Conservation (phyloP, 1,140 invertebrate species). For the Drosophila quadrilineata region DNA sequence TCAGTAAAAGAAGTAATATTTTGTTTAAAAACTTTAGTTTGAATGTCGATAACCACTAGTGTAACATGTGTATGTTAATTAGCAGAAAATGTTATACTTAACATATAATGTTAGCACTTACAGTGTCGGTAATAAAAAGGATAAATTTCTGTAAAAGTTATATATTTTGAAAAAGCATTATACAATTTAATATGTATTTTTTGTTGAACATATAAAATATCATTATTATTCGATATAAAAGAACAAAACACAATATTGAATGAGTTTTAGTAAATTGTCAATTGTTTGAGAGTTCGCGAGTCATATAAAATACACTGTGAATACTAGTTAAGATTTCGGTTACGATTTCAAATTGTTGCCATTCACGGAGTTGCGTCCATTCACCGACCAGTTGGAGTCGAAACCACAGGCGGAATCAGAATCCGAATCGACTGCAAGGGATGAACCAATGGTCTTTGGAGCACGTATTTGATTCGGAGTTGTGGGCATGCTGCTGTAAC, state of each 20-base stretch:
- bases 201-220: not conserved
- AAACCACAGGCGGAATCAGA: constrained; percentile 92
- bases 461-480: constrained; percentile 84
- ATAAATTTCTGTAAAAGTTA: no score
- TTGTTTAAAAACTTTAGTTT: no score
- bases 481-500: constrained; percentile 84
- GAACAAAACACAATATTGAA: not conserved
- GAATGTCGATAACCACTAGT: no score
- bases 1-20: no score
- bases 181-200: no score
- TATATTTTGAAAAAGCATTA: no score
- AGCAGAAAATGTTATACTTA: no score
- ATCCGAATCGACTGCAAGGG: constrained; percentile 83
- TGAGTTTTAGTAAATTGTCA: not conserved
- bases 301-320: not conserved
- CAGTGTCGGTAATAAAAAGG: no score
- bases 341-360: constrained; percentile 35
- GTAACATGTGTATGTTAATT: no score
- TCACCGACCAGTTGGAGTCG: constrained; percentile 86
- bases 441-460: constrained; percentile 58
- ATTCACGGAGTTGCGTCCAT: constrained; percentile 39
- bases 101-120: no score
- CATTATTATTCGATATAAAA: not conserved
- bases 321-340: not conserved
- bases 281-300: not conserved